Percentiles rank a stretch among this genome's conserved stretches.
Conservation (phyloP, 1,140 invertebrate genomes). For the Vollenhovia emeryi region DNA sequence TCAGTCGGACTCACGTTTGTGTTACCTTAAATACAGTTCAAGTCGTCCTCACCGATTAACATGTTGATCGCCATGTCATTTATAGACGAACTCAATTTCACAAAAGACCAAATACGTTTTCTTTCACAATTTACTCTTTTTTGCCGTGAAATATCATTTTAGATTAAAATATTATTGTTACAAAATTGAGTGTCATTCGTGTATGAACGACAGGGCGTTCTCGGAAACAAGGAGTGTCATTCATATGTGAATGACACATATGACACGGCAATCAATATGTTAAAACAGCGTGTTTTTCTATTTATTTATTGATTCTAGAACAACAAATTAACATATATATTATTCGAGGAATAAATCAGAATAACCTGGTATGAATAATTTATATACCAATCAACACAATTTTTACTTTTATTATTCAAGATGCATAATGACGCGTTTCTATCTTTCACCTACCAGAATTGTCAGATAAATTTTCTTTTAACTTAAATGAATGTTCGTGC, state of each 20-base stretch:
- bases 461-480: not conserved
- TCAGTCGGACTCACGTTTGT: not conserved
- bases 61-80: not conserved
- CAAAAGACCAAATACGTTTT: not conserved
- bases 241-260: not conserved
- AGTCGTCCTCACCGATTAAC: not conserved
- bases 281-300: not conserved
- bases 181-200: not conserved
- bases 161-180: not conserved
- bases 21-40: not conserved
- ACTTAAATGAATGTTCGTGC: not conserved
- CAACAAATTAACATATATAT: not conserved
- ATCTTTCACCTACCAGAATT: not conserved
- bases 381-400: not conserved
- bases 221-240: not conserved
- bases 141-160: not conserved
- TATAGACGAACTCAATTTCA: not conserved
- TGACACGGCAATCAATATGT: not conserved
- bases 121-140: not conserved
- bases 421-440: not conserved
- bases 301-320: not conserved
- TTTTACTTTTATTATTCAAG: not conserved
- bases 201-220: not conserved
- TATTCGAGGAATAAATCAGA: not conserved
- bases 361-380: not conserved